These are phyloP conservation scores for Nesospiza acunhae DNA, from an alignment of 2,113 vertebrate species.

Conservation along the genomic window DNA sequence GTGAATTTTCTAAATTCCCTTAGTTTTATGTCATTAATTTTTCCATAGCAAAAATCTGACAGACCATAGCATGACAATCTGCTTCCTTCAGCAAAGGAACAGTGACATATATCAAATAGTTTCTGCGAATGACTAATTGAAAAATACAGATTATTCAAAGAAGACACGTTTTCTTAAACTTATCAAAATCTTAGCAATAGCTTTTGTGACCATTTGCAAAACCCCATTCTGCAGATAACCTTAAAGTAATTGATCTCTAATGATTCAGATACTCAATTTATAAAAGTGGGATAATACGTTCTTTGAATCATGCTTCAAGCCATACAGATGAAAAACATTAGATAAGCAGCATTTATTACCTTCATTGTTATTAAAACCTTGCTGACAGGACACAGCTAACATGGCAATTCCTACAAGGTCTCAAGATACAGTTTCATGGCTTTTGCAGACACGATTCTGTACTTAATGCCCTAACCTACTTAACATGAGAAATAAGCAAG, in stretches of 20 bases:
- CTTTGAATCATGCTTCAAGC: not conserved
- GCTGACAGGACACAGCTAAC: not conserved
- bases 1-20: not conserved
- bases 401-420: not conserved
- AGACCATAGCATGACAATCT: not conserved
- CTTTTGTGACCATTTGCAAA: not conserved
- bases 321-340: not conserved
- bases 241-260: not conserved
- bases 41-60: not conserved
- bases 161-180: not conserved
- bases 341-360: not conserved
- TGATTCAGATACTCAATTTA: not conserved
- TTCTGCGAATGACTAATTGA: not conserved
- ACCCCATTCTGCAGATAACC: not conserved
- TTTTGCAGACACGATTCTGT: not conserved
- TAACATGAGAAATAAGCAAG: not conserved
- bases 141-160: not conserved
- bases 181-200: not conserved
- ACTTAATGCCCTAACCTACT: not conserved
- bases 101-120: not conserved
- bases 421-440: not conserved
- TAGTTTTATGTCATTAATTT: not conserved
- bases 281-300: not conserved
- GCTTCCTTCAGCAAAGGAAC: not conserved
- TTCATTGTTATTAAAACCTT: conserved; percentile 13